Conservation (phyloP, 2,797 vertebrate species). For the Thunnus albacares region DNA sequence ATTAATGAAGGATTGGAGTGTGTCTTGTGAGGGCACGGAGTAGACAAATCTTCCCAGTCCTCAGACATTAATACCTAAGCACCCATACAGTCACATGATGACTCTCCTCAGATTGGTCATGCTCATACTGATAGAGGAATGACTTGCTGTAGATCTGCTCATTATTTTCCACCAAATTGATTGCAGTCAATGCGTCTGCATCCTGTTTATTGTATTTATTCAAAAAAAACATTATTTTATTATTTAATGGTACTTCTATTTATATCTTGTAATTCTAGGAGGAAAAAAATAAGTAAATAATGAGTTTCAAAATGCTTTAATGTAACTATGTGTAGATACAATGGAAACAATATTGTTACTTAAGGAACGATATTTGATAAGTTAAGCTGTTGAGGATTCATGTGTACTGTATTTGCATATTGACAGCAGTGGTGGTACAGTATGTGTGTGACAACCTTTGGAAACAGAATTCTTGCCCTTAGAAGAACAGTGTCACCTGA, state of each 20-base stretch:
- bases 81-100: neutral
- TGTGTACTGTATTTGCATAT: neutral
- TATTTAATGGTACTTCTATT: too few species aligned
- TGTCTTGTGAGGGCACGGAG: conserved; percentile 43
- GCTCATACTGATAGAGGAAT: neutral
- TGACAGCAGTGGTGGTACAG: neutral
- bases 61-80: conserved; percentile 43
- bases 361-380: neutral
- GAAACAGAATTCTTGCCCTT: neutral
- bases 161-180: conserved; percentile 32
- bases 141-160: neutral
- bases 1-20: conserved; percentile 60
- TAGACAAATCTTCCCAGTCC: conserved; percentile 46
- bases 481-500: neutral
- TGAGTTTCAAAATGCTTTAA: neutral
- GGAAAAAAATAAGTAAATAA: neutral
- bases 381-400: neutral
- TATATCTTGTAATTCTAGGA: neutral
- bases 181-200: neutral
- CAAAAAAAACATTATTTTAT: neutral
- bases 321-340: neutral
- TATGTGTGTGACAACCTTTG: too few species aligned
- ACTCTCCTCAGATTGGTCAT: conserved; percentile 25
- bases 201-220: neutral
- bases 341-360: neutral